These are phyloP conservation scores for Aleiodes sp. DNA, from an alignment of 1,140 invertebrate genomes.

Conservation along the genomic window DNA sequence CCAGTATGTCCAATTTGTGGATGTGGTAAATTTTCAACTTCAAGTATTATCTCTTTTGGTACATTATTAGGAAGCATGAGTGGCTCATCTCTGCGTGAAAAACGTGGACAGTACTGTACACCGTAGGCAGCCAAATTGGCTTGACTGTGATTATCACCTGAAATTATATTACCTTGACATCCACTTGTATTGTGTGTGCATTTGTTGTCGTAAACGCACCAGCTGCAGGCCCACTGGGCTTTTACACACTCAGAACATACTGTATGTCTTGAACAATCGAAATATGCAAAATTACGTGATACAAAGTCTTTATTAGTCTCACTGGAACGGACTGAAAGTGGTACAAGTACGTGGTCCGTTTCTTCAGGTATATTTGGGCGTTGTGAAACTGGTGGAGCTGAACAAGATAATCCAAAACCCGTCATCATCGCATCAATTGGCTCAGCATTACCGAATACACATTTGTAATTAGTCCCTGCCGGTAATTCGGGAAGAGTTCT, in stretches of 20 bases:
- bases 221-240: slow-evolving; percentile 91
- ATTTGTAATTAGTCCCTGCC: slow-evolving; percentile 90
- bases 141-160: slow-evolving; percentile 81
- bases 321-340: slow-evolving; percentile 90
- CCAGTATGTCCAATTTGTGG: slow-evolving; percentile 86
- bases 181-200: slow-evolving; percentile 88
- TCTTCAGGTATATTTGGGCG: slow-evolving; percentile 82
- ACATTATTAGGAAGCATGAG: slow-evolving; percentile 89
- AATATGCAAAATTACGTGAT: slow-evolving; percentile 91
- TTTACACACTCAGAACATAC: slow-evolving; percentile 88
- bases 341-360: slow-evolving; percentile 89
- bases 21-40: slow-evolving; percentile 90
- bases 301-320: slow-evolving; percentile 97
- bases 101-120: slow-evolving; percentile 82
- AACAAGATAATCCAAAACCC: slow-evolving; percentile 82
- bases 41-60: slow-evolving; percentile 85
- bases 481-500: slow-evolving; percentile 89
- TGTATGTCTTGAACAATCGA: slow-evolving; percentile 89
- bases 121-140: slow-evolving; percentile 77
- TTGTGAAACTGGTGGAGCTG: slow-evolving; percentile 79
- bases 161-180: slow-evolving; percentile 82
- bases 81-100: slow-evolving; percentile 71
- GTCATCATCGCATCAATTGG: slow-evolving; percentile 88
- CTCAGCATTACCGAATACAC: slow-evolving; percentile 86
- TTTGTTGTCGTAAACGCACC: slow-evolving; percentile 96